Evolutionary conservation across 2,113 vertebrate genomes (phyloP).

Genomic region (Anguilla japonica): DNA sequence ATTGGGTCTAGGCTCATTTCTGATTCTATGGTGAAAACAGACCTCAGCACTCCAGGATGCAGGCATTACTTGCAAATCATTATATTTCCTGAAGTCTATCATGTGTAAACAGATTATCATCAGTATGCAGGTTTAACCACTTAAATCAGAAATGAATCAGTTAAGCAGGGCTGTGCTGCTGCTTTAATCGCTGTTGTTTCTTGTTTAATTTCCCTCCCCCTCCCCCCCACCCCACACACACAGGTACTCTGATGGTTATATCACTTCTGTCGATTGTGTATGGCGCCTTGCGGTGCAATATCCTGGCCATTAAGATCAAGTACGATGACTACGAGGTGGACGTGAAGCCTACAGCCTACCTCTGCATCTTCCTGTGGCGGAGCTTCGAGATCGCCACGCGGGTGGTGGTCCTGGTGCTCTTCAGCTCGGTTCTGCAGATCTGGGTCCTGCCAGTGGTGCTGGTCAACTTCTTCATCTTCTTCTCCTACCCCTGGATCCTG

Average conservation of each 20-base stretch:
- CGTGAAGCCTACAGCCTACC: constrained; percentile 82
- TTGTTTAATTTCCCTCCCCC: background rate
- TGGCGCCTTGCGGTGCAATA: constrained; percentile 94
- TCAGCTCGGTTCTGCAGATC: constrained; percentile 88
- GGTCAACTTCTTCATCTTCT: constrained; percentile 84
- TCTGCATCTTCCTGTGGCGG: constrained; percentile 94
- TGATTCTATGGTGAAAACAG: too few species aligned
- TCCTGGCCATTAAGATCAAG: constrained; percentile 95
- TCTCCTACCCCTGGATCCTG: constrained; percentile 86
- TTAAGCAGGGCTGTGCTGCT: background rate
- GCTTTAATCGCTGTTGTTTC: background rate
- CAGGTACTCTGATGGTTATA: constrained; percentile 88
- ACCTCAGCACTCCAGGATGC: background rate
- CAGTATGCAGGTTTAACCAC: background rate
- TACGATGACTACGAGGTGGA: constrained; percentile 91
- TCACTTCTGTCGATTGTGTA: constrained; percentile 95
- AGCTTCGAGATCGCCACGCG: constrained; percentile 93
- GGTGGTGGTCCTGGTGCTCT: constrained; percentile 88
- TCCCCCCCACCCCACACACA: background rate
- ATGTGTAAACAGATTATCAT: background rate
- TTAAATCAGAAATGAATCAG: background rate
- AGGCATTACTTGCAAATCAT: background rate
- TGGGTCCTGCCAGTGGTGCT: constrained; percentile 84
- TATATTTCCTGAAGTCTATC: background rate
- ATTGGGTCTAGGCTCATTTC: too few species aligned